These are phyloP conservation scores for Bubo blakistoni DNA, from an alignment of 2,113 vertebrate species.

Conservation along the genomic window DNA sequence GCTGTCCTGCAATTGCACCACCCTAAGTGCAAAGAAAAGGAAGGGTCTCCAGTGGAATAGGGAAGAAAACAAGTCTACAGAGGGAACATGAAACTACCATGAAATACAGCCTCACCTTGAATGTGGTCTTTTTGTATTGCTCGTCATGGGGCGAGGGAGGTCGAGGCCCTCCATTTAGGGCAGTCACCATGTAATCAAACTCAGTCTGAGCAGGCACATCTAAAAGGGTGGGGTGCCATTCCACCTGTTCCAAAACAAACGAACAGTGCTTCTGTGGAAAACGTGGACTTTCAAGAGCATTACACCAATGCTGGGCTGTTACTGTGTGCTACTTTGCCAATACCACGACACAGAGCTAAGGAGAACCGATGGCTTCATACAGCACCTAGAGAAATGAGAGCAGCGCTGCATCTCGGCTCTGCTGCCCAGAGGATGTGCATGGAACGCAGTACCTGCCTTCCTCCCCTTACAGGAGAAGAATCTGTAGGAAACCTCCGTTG, in stretches of 20 bases:
- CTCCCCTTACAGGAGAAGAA: not conserved
- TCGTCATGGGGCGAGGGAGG: slow-evolving; percentile 80
- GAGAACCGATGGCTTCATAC: not conserved
- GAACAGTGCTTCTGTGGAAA: not conserved
- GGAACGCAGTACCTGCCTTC: not conserved
- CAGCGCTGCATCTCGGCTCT: too few relatives aligned
- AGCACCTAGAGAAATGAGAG: not conserved
- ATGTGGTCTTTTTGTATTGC: slow-evolving; percentile 66
- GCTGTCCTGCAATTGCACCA: slow-evolving; percentile 86
- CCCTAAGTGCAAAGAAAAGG: slow-evolving; percentile 73
- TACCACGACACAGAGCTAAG: accelerated
- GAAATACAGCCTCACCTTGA: slow-evolving; percentile 63
- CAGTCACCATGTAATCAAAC: slow-evolving; percentile 83
- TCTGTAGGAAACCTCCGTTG: not conserved
- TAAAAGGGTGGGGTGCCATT: slow-evolving; percentile 82
- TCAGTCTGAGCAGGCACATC: slow-evolving; percentile 81
- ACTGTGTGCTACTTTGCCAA: not conserved
- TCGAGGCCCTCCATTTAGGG: slow-evolving; percentile 82
- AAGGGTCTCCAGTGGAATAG: not conserved
- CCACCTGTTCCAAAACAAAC: slow-evolving; percentile 72
- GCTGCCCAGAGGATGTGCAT: not conserved
- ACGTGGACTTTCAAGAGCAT: not conserved
- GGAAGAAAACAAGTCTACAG: not conserved
- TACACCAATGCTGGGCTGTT: not conserved
- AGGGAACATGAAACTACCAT: not conserved